Evolutionary conservation across 2,888 invertebrate species (phyloP), one percentile per base, ranked within the genome.

Genomic region (Eilema griseolum): DNA sequence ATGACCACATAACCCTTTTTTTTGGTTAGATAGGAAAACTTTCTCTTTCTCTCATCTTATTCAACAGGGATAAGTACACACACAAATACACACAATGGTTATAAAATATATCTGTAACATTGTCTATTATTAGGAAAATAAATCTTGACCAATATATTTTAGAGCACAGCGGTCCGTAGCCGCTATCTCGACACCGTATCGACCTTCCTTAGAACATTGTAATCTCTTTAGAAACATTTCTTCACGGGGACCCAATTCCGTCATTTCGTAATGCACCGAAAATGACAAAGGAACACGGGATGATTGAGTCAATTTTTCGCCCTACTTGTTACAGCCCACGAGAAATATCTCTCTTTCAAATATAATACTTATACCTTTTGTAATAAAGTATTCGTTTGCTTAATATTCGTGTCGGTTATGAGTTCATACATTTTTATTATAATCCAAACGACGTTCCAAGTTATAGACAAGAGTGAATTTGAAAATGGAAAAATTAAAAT

Each of bases 231-330:
- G 56, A 52, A 52, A 65, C 26, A 23, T 56, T n/a, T 56, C 10
- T 52, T 65, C 23, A 65, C 56, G 10, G 65, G 31, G 56, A 65
- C 65, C 56, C 65, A 23, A 56, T 56, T 56, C 56, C 23, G 56
- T 56, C 31, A 65, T 31, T 52, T n/a, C n/a, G 20, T 52, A 52
- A 56, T 65, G 52, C 31, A 52, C 56, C 3, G 14, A 52, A 23
- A 56, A 65, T 56, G 52, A 28, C 65, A 56, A 65, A 65, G 65
- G 64, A n/a, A 65, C 28, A 31, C 46, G 52, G 52, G 52, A 56
- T 33, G 24, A 68, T 26, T 26, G 24, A 33, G 33, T 37, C 31
- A 31, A 52, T 64, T 64, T 64, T 26, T n/a, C 56, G 64, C 52
- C 12, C 56, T 23, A 31, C 65, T 23, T 31, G 56, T 56, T 20